Conservation (phyloP, 1,140 invertebrate genomes). For the Chironomus tepperi region DNA sequence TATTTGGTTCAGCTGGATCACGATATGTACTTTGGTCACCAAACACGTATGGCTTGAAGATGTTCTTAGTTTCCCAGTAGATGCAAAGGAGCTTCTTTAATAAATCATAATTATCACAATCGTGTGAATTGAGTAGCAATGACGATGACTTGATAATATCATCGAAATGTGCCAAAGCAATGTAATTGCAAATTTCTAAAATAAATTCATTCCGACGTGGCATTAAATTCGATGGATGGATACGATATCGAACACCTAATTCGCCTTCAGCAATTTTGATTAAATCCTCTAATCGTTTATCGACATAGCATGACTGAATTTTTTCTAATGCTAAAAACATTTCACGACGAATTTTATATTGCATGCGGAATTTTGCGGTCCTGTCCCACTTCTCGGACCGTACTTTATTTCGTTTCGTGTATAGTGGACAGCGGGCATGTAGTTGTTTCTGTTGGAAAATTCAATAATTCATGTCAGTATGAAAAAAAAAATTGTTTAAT, state of each 20-base stretch:
- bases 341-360: background rate
- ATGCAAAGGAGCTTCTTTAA: background rate
- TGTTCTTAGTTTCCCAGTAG: background rate
- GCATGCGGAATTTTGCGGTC: background rate
- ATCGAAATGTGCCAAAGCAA: background rate
- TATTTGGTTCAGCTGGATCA: background rate
- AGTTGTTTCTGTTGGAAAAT: slow-evolving; percentile 2
- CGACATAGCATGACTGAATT: background rate
- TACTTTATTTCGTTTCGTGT: background rate
- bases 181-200: background rate
- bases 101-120: background rate
- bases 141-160: background rate
- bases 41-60: background rate
- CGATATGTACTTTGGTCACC: background rate
- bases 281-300: background rate
- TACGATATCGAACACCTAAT: background rate
- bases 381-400: background rate
- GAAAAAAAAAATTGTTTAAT: background rate
- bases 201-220: slow-evolving; percentile 4
- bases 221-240: background rate
- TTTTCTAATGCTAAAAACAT: background rate
- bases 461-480: background rate
- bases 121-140: background rate
- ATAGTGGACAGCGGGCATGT: background rate
- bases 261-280: background rate